Base-by-base conservation (phyloP, 2,113 vertebrate genomes). In the Xiphorhynchus elegans region DNA sequence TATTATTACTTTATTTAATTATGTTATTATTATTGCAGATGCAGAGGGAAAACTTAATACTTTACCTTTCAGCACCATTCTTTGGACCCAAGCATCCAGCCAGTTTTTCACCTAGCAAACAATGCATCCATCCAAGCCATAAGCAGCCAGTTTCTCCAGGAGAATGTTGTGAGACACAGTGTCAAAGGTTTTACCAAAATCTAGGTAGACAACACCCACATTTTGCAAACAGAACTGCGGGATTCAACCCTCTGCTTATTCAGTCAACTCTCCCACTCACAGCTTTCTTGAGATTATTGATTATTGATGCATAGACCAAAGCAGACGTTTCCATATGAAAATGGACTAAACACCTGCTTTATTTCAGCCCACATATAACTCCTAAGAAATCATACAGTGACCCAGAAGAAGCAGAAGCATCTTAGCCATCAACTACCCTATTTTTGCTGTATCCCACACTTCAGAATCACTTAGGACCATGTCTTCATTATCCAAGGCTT, bases 1-100 rank as follows among this genome's bases (percentile, higher is more conserved):
- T 31, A 88, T 15, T 78, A 76, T 29, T 69, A 26, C 46, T 95
- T 85, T 96, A 90, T 95, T 85, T 96, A 90, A 91, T 96, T 83
- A 89, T 67, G 17, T 46, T 73, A 78, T 49, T 76, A 75, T 76
- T 92, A 74, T 28, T 73, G 78, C 53, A 80, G 39, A 69, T 44
- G 26, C 35, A 72, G 33, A 74, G 25, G 17, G 67, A 75, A 90
- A 85, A 82, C 44, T 72, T 85, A 84, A 55, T 70, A 29, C 4
- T 87, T 28, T 44, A 18, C 23, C 23, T 46, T 39, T 67, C 44
- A 33, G 44, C 28, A 33, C 17, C 52, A 24, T 25, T 62, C 12
- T 53, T 37, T 67, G 53, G 12, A 18, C 52, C 60, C 60, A 44
- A 33, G 58, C 28, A 52, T 15, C 18, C 21, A 74, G 67, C 5